These are phyloP conservation scores for Hydrotaea cyrtoneurina DNA, from an alignment of 2,888 invertebrate species.

Conservation along the genomic window DNA sequence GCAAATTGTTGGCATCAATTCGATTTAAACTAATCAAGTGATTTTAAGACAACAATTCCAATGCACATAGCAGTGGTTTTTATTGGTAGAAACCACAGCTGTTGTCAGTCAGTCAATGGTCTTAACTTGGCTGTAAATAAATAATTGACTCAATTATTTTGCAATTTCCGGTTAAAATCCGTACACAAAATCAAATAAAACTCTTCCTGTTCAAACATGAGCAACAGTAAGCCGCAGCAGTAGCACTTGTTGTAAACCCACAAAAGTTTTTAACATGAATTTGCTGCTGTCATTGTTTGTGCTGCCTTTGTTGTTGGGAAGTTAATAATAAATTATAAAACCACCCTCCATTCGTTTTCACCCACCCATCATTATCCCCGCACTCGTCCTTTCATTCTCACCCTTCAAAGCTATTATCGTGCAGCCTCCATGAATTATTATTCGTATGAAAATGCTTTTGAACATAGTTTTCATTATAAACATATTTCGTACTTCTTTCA, in stretches of 20 bases:
- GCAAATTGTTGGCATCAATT: no score
- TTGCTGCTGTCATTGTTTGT: not conserved
- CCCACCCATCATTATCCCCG: no score
- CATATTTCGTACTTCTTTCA: no score
- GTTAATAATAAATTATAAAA: not conserved
- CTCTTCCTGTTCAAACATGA: not conserved
- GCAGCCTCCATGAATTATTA: no score
- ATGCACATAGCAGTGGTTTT: not conserved
- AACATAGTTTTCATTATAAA: no score
- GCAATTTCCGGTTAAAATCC: constrained; percentile 3
- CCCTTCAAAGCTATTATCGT: no score
- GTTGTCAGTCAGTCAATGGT: not conserved
- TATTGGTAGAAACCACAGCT: not conserved
- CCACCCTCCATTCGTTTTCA: not conserved
- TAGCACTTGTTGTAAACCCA: not conserved
- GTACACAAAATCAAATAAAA: not conserved
- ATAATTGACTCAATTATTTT: not conserved
- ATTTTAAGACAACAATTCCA: not conserved
- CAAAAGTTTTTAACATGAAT: not conserved
- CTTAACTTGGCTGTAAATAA: not conserved
- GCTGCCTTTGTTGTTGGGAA: not conserved
- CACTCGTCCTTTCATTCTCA: no score
- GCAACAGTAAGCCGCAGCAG: not conserved
- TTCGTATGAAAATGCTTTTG: no score
- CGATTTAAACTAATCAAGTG: not conserved